These are phyloP conservation scores for Lucilia cuprina DNA, from an alignment of 1,140 invertebrate species.

Conservation along the genomic window DNA sequence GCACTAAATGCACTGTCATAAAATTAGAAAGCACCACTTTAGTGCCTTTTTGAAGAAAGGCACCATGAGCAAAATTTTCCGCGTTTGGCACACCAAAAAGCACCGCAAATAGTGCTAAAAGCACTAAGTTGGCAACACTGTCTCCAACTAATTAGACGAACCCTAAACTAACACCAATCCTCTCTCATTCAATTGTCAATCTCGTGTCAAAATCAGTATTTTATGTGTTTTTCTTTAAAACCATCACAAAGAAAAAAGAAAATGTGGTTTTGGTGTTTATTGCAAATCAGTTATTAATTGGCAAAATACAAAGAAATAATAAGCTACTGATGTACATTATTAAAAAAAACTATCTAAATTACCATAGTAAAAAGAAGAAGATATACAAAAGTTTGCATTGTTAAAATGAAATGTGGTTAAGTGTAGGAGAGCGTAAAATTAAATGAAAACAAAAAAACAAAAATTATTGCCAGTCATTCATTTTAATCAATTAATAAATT, in stretches of 20 bases:
- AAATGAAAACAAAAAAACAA: background rate
- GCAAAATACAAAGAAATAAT: background rate
- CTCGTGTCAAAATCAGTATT: constrained; percentile 14
- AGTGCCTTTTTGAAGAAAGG: too few species aligned
- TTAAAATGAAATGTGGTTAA: background rate
- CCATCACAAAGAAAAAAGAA: background rate
- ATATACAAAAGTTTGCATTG: background rate
- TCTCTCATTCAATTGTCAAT: background rate
- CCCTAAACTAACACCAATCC: background rate
- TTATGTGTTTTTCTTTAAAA: background rate
- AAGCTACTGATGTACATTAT: background rate
- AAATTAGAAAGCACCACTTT: too few species aligned
- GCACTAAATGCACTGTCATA: too few species aligned
- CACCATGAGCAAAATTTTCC: too few species aligned
- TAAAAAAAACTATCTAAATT: background rate
- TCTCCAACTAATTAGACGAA: background rate
- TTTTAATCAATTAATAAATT: background rate
- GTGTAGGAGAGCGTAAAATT: background rate
- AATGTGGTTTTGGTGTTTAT: background rate
- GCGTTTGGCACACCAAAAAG: too few species aligned
- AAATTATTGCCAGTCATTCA: background rate
- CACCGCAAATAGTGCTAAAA: too few species aligned
- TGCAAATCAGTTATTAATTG: background rate
- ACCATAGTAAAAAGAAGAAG: background rate
- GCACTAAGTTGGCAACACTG: too few species aligned